Evolutionary conservation across 2,888 invertebrate genomes (phyloP).

Genomic region (Tiphia femorata): DNA sequence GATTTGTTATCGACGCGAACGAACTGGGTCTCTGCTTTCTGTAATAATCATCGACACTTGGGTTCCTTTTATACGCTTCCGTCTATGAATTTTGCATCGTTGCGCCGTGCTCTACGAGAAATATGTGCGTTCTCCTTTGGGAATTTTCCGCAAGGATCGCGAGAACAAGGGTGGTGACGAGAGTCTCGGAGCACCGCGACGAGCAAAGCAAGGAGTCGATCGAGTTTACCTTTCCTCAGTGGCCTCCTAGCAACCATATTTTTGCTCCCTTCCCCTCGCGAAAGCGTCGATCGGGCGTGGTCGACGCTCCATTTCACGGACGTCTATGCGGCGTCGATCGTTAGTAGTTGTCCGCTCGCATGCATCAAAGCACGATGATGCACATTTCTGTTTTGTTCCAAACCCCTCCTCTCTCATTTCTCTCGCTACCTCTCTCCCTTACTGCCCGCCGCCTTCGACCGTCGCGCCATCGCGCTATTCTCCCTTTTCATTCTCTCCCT

Average conservation of each 20-base stretch:
- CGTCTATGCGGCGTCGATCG: constrained; percentile 21
- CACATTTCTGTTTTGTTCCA: no score
- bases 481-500: background rate
- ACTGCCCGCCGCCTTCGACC: background rate
- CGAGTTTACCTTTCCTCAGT: background rate
- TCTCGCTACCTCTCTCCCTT: background rate
- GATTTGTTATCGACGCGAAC: no score
- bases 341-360: constrained; percentile 7
- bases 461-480: background rate
- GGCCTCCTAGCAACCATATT: background rate
- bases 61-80: no score
- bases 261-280: background rate
- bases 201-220: no score
- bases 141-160: no score
- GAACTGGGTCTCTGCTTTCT: no score
- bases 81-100: no score
- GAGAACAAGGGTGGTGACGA: no score
- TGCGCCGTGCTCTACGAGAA: no score
- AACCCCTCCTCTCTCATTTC: background rate
- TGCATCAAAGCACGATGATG: constrained; percentile 38
- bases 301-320: background rate
- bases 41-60: no score
- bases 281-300: constrained; percentile 9
- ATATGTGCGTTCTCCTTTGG: no score
- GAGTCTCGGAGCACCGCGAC: no score